Evolutionary conservation across 2,797 vertebrate species (phyloP).

Genomic region (Dallia pectoralis): DNA sequence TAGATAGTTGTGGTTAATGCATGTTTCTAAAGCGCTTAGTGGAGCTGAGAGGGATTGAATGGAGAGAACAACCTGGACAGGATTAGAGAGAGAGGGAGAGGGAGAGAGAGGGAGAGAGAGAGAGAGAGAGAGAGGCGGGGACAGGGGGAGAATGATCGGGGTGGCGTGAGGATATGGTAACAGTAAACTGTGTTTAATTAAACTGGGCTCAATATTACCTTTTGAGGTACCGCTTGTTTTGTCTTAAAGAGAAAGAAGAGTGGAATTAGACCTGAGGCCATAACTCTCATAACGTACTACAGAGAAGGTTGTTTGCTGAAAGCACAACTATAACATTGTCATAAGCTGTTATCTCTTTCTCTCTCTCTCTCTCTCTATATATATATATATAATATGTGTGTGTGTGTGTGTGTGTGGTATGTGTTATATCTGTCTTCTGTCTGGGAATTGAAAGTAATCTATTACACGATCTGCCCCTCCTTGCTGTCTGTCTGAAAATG

Average conservation of each 20-base stretch:
- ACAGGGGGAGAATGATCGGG: conserved; percentile 34
- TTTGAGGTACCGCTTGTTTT: background rate
- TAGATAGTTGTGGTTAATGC: conserved; percentile 49
- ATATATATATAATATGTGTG: too few species aligned
- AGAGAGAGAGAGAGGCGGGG: conserved; percentile 19
- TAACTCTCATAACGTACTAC: background rate
- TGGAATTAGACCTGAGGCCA: background rate
- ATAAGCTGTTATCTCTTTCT: background rate
- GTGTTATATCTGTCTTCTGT: background rate
- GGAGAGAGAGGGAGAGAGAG: conserved; percentile 19
- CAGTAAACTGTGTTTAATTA: background rate
- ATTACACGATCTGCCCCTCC: too few species aligned
- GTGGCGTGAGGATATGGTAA: background rate
- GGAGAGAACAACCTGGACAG: conserved; percentile 67
- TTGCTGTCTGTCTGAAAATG: too few species aligned
- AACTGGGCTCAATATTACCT: background rate
- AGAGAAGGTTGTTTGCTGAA: background rate
- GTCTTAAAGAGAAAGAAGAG: too few species aligned
- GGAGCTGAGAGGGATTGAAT: conserved; percentile 69
- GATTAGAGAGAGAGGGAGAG: conserved; percentile 52
- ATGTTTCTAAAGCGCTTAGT: conserved; percentile 71
- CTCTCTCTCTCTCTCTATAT: too few species aligned
- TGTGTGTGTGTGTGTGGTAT: too few species aligned
- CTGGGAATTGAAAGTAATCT: conserved; percentile 27
- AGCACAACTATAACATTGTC: background rate